These are phyloP conservation scores for Gerris buenoi DNA, from an alignment of 1,140 invertebrate species.

Conservation along the genomic window DNA sequence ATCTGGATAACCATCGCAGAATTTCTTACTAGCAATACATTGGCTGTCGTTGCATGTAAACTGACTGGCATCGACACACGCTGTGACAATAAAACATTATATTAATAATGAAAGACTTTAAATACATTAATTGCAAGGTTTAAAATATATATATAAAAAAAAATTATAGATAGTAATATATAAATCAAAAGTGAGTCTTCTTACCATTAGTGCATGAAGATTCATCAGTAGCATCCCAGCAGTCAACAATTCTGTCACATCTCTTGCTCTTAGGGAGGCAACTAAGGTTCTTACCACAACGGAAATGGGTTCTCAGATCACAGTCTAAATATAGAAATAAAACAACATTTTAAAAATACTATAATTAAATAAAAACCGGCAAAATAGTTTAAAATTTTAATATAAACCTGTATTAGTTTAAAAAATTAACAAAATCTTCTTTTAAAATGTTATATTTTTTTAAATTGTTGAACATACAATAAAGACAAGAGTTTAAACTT, in stretches of 20 bases:
- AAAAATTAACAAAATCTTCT: too few species aligned
- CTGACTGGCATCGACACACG: constrained; percentile 33
- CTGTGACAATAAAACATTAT: constrained; percentile 26
- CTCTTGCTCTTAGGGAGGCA: constrained; percentile 49
- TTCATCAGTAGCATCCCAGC: constrained; percentile 66
- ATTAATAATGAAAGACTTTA: constrained; percentile 10
- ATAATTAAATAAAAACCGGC: neutral
- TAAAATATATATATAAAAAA: too few species aligned
- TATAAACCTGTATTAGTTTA: too few species aligned
- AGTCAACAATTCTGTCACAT: constrained; percentile 60
- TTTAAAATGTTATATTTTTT: too few species aligned
- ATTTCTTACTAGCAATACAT: constrained; percentile 40
- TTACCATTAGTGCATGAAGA: constrained; percentile 54
- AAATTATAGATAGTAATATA: too few species aligned
- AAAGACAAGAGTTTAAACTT: too few species aligned
- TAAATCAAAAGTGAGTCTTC: too few species aligned
- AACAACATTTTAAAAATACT: too few species aligned
- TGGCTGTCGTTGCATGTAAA: constrained; percentile 43
- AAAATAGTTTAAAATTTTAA: neutral
- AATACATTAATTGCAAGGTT: too few species aligned
- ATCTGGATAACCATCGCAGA: constrained; percentile 46
- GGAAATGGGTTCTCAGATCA: constrained; percentile 50
- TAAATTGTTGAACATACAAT: too few species aligned
- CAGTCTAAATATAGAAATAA: constrained; percentile 45
- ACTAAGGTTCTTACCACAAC: constrained; percentile 58